Evolutionary conservation across 2,888 invertebrate species (phyloP).

Genomic region (Aleiodes leptofemur): DNA sequence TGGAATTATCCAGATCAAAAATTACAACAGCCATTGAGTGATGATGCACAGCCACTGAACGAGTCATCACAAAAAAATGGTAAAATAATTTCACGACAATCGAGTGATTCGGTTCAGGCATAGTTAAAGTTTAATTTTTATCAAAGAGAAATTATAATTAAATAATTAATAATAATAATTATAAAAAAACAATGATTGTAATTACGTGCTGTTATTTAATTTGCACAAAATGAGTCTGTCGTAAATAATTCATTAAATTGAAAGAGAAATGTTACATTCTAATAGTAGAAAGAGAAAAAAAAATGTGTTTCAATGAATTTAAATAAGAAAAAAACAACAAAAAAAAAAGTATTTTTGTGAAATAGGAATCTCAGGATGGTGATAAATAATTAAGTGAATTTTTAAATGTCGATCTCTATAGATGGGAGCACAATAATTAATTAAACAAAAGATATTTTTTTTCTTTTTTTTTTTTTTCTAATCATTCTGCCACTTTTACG

Average conservation of each 20-base stretch:
- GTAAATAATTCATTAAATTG: no score
- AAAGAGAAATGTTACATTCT: background rate
- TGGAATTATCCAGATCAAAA: conserved; percentile 77
- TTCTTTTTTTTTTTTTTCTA: background rate
- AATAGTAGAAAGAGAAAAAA: conserved; percentile 36
- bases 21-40: conserved; percentile 64
- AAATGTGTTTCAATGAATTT: conserved; percentile 41
- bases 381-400: conserved; percentile 27
- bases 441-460: background rate
- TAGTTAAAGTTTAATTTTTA: conserved; percentile 48
- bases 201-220: background rate
- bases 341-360: conserved; percentile 61
- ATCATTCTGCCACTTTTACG: conserved; percentile 9
- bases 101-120: conserved; percentile 59
- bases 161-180: background rate
- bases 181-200: background rate
- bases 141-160: no score
- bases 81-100: conserved; percentile 57
- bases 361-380: conserved; percentile 49
- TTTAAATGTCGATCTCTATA: conserved; percentile 10
- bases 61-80: conserved; percentile 63
- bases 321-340: conserved; percentile 12
- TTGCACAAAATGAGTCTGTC: conserved; percentile 6
- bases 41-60: conserved; percentile 70
- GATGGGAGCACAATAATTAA: conserved; percentile 1